Conservation (phyloP, 1,140 invertebrate species). For the Drosophila tropicalis region DNA sequence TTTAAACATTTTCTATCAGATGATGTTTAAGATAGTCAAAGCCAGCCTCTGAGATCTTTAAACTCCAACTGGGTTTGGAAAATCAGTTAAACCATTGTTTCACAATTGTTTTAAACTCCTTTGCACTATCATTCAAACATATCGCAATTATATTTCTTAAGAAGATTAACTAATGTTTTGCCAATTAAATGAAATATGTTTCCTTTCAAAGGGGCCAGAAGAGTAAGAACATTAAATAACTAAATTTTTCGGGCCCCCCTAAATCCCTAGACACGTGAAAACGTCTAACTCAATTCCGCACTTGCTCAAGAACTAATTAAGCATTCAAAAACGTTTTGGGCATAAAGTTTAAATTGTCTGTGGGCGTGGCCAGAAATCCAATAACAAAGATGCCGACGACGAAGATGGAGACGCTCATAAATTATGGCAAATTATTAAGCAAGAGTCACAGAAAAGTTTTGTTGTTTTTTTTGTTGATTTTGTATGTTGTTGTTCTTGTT, state of each 20-base stretch:
- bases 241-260: conserved; percentile 17
- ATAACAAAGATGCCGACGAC: conserved; percentile 60
- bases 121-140: no score
- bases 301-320: conserved; percentile 65
- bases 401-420: conserved; percentile 44
- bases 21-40: background rate
- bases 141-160: conserved; percentile 19
- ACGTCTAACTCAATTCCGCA: conserved; percentile 20
- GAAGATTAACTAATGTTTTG: conserved; percentile 38
- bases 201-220: conserved; percentile 17
- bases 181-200: conserved; percentile 57
- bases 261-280: conserved; percentile 12
- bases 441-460: conserved; percentile 68
- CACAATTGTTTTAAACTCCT: no score
- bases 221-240: conserved; percentile 60
- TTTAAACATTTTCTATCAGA: background rate
- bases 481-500: conserved; percentile 9
- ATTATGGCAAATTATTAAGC: conserved; percentile 73
- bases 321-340: conserved; percentile 74
- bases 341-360: conserved; percentile 70
- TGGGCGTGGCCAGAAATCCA: conserved; percentile 53
- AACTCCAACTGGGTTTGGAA: no score
- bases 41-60: no score
- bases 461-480: background rate
- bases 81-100: no score